A percentile compares a stretch with the other conserved stretches of the same genome.
Conservation (phyloP, 2,888 invertebrate genomes). For the Eupithecia subfuscata region DNA sequence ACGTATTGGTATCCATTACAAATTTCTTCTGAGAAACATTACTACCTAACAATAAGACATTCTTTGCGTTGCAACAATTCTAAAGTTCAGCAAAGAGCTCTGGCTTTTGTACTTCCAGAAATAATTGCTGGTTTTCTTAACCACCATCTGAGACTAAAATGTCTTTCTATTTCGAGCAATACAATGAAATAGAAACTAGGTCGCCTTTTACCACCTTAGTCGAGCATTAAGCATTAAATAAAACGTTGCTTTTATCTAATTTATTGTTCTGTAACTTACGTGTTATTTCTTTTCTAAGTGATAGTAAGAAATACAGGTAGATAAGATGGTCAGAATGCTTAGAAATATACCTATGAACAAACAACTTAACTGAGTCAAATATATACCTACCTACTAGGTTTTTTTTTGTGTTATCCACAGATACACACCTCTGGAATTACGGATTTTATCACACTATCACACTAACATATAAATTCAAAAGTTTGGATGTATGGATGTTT, state of each 20-base stretch:
- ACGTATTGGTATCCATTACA: not conserved
- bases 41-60: not conserved
- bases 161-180: constrained; percentile 8
- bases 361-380: not conserved
- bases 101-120: constrained; percentile 12
- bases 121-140: constrained; percentile 22
- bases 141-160: constrained; percentile 15
- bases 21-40: not conserved
- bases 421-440: no score
- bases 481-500: no score
- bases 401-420: no score
- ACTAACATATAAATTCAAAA: no score
- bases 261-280: constrained; percentile 6
- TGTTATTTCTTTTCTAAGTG: constrained; percentile 12
- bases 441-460: no score
- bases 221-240: constrained; percentile 12
- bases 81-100: constrained; percentile 12
- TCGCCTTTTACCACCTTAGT: constrained; percentile 20
- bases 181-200: constrained; percentile 19
- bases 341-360: not conserved
- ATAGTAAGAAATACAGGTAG: not conserved
- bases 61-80: not conserved
- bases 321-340: not conserved
- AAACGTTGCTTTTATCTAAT: constrained; percentile 4
- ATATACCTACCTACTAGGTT: no score